Evolutionary conservation across 2,888 invertebrate species (phyloP), one percentile per base, ranked within the genome.

Genomic region (Xestia sexstrigata): DNA sequence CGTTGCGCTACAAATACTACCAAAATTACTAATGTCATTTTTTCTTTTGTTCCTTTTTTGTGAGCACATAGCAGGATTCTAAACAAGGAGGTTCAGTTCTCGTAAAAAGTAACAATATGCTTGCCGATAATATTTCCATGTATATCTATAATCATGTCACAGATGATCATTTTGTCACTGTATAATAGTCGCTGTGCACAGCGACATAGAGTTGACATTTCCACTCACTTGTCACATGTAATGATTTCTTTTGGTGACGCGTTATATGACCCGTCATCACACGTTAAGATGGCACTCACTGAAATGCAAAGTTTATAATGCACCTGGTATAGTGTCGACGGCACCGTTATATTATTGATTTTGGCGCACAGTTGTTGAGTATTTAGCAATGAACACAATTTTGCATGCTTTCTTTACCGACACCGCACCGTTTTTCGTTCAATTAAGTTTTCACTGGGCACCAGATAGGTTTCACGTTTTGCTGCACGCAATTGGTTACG

Each of bases 191-290:
- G 93, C 93, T 90, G 86, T 90, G 82, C 83, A 81, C 85, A 89
- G 92, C 93, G 94, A 89, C 91, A 89, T 92, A 92, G 90, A 91
- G 89, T 92, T 91, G 88, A 92, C 92, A 91, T 92, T 92, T 93
- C 97, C 97, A 97, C 97, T 97, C 97, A 97, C 97, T 88, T 97
- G 97, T 97, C 97, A 97, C 97, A 97, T 97, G 97, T 97, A 97
- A 97, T 97, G 97, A 97, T 97, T 97, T 93, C 85, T 94, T 93
- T 89, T 89, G 89, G 91, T 92, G 93, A 91, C 92, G 94, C 91
- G 92, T 92, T 90, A 81, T 85, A 87, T 84, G 92, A 89, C 89
- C 88, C 94, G 93, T 91, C 91, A 90, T 91, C 89, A 83, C 90
- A 88, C 93, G 93, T 91, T 93, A 95, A 94, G 96, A 97, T 97